These are phyloP conservation scores for Epinephelus lanceolatus DNA, from an alignment of 2,113 vertebrate species.

Conservation along the genomic window DNA sequence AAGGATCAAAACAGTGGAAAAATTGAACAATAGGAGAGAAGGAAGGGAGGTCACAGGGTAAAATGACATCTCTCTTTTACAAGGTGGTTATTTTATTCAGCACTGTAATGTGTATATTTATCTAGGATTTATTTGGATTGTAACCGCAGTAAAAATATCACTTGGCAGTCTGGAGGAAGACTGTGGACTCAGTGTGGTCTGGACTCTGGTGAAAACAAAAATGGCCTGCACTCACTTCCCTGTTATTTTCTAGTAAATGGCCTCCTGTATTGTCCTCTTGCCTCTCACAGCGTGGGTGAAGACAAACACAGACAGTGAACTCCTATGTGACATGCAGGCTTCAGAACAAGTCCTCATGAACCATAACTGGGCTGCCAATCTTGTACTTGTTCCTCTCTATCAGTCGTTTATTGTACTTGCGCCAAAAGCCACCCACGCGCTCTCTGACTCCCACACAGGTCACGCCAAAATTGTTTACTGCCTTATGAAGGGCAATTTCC, in stretches of 20 bases:
- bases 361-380: slow-evolving; percentile 33
- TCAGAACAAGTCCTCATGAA: slow-evolving; percentile 56
- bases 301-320: slow-evolving; percentile 62
- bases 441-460: slow-evolving; percentile 61
- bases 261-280: slow-evolving; percentile 46
- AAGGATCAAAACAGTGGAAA: slow-evolving; percentile 9
- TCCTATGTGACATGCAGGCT: slow-evolving; percentile 49
- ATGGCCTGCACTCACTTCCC: slow-evolving; percentile 23
- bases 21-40: slow-evolving; percentile 4
- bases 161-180: slow-evolving; percentile 17
- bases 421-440: slow-evolving; percentile 62
- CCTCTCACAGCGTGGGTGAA: slow-evolving; percentile 44
- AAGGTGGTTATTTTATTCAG: slow-evolving; percentile 17
- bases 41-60: slow-evolving; percentile 2
- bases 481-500: slow-evolving; percentile 55
- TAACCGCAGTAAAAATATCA: slow-evolving; percentile 21
- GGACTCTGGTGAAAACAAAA: slow-evolving; percentile 37
- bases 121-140: slow-evolving; percentile 7
- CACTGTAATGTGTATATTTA: slow-evolving; percentile 16
- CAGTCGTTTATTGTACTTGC: slow-evolving; percentile 37
- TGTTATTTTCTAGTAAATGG: slow-evolving; percentile 50
- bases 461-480: slow-evolving; percentile 55
- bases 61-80: slow-evolving; percentile 18
- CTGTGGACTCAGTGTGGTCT: slow-evolving; percentile 26
- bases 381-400: slow-evolving; percentile 46